A percentile compares a stretch with the other conserved stretches of the same genome.
Evolutionary conservation across 2,113 vertebrate species (phyloP).

Genomic region (Puffinus mauretanicus): DNA sequence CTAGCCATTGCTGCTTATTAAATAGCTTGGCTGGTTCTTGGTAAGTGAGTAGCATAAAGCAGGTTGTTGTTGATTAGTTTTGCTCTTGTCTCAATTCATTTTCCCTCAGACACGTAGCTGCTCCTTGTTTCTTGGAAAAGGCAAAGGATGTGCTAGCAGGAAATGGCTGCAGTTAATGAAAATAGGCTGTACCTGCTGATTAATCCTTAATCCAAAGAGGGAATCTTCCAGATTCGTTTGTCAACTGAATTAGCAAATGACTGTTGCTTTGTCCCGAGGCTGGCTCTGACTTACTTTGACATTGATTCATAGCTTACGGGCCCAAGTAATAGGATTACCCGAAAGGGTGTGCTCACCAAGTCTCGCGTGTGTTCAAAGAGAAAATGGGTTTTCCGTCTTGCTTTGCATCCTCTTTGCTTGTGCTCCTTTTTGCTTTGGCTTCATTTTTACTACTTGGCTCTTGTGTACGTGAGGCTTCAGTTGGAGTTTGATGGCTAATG

Average conservation of each 20-base stretch:
- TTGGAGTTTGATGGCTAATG: not conserved
- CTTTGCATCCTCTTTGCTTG: not conserved
- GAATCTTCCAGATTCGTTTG: not conserved
- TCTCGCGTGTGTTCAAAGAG: not conserved
- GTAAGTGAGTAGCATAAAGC: not conserved
- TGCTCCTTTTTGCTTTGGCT: not conserved
- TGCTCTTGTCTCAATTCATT: not conserved
- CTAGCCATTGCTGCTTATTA: not conserved
- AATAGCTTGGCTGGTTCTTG: not conserved
- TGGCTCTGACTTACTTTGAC: not conserved
- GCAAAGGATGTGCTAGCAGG: not conserved
- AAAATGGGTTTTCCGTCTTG: not conserved
- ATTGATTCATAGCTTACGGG: not conserved
- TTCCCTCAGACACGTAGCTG: not conserved
- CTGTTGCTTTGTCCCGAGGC: not conserved
- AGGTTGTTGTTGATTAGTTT: not conserved
- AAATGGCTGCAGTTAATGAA: not conserved
- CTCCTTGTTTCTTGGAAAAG: not conserved
- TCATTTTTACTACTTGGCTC: not conserved
- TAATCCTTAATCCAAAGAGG: not conserved
- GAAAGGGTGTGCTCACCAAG: not conserved
- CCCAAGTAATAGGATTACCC: not conserved
- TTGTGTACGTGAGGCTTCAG: accelerated
- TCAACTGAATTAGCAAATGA: not conserved
- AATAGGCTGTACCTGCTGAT: not conserved